Base-by-base conservation (phyloP, 1,140 invertebrate genomes). In the Heterodera carotae region DNA sequence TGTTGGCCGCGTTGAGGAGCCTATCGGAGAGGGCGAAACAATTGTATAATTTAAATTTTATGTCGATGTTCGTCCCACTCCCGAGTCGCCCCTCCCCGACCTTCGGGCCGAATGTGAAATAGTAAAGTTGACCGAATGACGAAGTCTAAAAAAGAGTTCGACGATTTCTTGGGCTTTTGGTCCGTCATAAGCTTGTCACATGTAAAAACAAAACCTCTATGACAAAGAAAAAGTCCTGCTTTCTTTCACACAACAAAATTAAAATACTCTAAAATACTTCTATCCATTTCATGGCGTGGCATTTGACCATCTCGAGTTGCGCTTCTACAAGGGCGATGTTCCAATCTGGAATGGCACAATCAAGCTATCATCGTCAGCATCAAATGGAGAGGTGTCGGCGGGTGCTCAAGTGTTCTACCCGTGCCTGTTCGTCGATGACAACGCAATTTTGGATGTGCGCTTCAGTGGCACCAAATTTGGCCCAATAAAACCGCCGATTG, bases 301-400 rank as follows among this genome's bases (percentile, higher is more conserved):
- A 3, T 99, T 94, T 88, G 96, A 99, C 88, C 97, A 99, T 89
- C 92, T 98, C 73, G 94, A 98, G 87, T 89, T 99, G 39, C 97
- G 95, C 88, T 97, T 98, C 89, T 97, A 92, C 88, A 89, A 96
- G 27, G 98, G 98, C 90, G 96, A 96, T 6, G 92, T 92, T 86
- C 92, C 92, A 81, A 89, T 96, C 82, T 92, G 95, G 83, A 91
- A 91, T 82, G 92, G 48, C 22, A 94, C n/a, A 90, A 97, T 12
- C 91, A 91, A 76, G n/a, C n/a, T n/a, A n/a, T n/a, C n/a, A n/a
- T n/a, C n/a, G n/a, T n/a, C n/a, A n/a, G n/a, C n/a, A n/a, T n/a
- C n/a, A n/a, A n/a, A n/a, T n/a, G n/a, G n/a, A n/a, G n/a, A n/a
- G 95, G 93, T 88, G 92, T 97, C 75, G 93, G 93, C 22, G 27